Base-by-base conservation (phyloP, 2,888 invertebrate species). In the Nomada flava region DNA sequence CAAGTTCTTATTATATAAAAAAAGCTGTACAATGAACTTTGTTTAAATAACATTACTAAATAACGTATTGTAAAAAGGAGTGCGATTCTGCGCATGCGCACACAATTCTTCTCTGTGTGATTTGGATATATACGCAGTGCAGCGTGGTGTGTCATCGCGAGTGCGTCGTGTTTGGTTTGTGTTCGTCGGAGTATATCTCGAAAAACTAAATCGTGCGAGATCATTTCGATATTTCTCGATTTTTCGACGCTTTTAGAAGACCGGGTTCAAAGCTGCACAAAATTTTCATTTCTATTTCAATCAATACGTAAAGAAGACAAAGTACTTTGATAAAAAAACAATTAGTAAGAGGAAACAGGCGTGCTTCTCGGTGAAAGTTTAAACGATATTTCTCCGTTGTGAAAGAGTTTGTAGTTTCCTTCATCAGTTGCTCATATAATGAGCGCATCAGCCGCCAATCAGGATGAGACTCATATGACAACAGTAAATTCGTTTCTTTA, bases 391-490 rank as follows among this genome's bases (percentile, higher is more conserved):
- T 68, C 59, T 79, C 18, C 29, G 15, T 53, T 18, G 44, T 55
- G 26, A 52, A 68, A 72, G 44, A 36, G 36, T 36, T 36, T 7
- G 20, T 47, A 74, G 18, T 57, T 50, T 75, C 50, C 68, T 59
- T 26, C 59, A 53, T n/a, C 44, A 65, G 55, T 47, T 63, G 26
- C 11, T 77, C 84, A 85, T 90, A 90, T 89, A 84, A 92, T 91
- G 91, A 90, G 86, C 76, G 89, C 86, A 83, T 67, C 74, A 76
- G 64, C 86, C 67, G 64, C 86, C 67, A 84, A 82, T 72, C 88
- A 90, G 59, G 92, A 92, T 88, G 92, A 92, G 73, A 86, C 88
- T 82, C 91, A 92, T 79, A 92, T 92, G 92, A 92, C 92, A 84
- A 92, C 93, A 83, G 93, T 93, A 79, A 84, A 89, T 57, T 76